A percentile compares a stretch with the other conserved stretches of the same genome.
Evolutionary conservation across 1,140 invertebrate genomes (phyloP).

Genomic region (Pogonomyrmex californicus): DNA sequence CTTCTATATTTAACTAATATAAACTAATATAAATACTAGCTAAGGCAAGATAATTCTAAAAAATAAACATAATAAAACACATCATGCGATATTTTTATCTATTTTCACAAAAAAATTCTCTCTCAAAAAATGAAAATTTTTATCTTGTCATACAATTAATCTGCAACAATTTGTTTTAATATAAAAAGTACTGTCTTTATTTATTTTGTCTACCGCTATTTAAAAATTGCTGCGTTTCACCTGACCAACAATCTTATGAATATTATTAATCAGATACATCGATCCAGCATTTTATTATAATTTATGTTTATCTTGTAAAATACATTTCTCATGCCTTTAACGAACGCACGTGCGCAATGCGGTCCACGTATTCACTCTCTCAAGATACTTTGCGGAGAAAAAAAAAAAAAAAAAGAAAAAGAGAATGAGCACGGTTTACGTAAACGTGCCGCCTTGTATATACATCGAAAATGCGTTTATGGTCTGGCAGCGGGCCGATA

Average conservation of each 20-base stretch:
- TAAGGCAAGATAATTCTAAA: background rate
- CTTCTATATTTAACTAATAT: background rate
- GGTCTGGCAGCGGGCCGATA: conserved; percentile 84
- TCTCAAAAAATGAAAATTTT: background rate
- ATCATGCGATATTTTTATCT: background rate
- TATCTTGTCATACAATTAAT: background rate
- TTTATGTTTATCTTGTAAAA: background rate
- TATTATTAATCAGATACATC: background rate
- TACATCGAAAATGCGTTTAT: conserved; percentile 81
- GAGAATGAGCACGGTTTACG: conserved; percentile 32
- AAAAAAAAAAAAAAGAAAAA: background rate
- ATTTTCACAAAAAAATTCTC: background rate
- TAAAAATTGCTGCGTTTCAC: background rate
- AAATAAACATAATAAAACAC: background rate
- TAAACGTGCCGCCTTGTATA: conserved; percentile 73
- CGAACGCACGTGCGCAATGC: conserved; percentile 44
- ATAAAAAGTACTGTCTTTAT: background rate
- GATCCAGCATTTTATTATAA: background rate
- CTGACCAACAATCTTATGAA: background rate
- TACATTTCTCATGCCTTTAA: conserved; percentile 63
- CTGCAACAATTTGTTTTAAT: conserved; percentile 6
- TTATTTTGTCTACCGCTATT: background rate
- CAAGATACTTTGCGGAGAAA: conserved; percentile 14
- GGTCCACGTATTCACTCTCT: background rate
- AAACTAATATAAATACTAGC: background rate